Evolutionary conservation across 2,888 invertebrate species (phyloP).

Genomic region (Trichogramma evanescens): DNA sequence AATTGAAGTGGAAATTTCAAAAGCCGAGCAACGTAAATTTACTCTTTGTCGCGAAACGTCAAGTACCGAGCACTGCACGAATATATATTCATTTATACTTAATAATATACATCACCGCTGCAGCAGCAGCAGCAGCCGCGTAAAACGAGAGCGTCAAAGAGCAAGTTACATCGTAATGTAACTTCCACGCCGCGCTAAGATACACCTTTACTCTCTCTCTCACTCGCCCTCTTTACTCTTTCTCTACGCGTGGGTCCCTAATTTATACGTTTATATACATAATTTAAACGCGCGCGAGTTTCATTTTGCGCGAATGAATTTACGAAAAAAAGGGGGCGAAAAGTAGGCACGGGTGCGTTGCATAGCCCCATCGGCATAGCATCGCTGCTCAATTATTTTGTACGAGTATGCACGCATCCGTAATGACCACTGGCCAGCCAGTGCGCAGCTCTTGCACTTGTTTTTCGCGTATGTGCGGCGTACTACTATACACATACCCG

Average conservation of each 20-base stretch:
- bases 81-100: slow-evolving; percentile 11
- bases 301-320: neutral
- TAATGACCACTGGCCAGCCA: neutral
- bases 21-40: slow-evolving; percentile 19
- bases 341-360: neutral
- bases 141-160: too few relatives aligned
- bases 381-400: too few relatives aligned
- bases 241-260: too few relatives aligned
- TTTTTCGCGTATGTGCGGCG: too few relatives aligned
- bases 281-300: too few relatives aligned
- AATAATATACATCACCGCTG: neutral
- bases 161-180: too few relatives aligned
- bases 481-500: neutral
- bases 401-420: neutral
- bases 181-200: neutral
- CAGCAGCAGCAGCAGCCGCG: too few relatives aligned
- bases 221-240: neutral
- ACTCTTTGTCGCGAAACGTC: slow-evolving; percentile 16
- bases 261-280: too few relatives aligned
- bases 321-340: neutral
- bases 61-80: slow-evolving; percentile 1
- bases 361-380: neutral
- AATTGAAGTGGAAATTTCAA: slow-evolving; percentile 19
- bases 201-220: neutral
- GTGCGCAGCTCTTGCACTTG: too few relatives aligned